Evolutionary conservation across 2,113 vertebrate species (phyloP).

Genomic region (Cyanoramphus novaezelandiae): DNA sequence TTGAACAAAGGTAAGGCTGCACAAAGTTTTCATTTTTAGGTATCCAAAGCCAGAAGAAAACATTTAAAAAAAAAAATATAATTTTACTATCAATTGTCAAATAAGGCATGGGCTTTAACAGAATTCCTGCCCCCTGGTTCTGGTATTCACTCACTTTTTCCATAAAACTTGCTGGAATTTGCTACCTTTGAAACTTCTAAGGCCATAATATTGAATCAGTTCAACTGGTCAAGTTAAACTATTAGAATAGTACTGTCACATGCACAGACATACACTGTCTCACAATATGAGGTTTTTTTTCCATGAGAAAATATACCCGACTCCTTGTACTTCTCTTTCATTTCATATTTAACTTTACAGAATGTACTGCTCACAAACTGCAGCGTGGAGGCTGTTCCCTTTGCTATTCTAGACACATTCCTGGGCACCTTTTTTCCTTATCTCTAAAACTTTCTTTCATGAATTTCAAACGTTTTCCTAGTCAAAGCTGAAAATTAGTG

Average conservation of each 20-base stretch:
- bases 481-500: neutral
- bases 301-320: neutral
- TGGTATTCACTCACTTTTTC: neutral
- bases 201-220: neutral
- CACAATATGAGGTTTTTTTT: neutral
- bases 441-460: neutral
- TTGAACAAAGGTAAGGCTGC: neutral
- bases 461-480: neutral
- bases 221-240: neutral
- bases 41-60: neutral
- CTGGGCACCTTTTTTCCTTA: neutral
- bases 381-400: neutral
- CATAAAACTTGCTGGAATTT: neutral
- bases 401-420: neutral
- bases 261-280: accelerated
- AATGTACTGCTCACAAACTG: neutral
- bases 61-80: neutral
- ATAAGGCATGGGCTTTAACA: neutral
- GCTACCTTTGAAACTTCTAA: neutral
- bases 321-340: neutral
- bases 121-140: neutral
- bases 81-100: neutral
- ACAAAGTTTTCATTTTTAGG: neutral
- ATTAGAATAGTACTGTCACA: neutral
- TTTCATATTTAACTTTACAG: neutral